Percentiles rank a stretch among this genome's conserved stretches.
These are phyloP conservation scores for Adelosebastes latens DNA, from an alignment of 2,797 vertebrate species.

Conservation along the genomic window DNA sequence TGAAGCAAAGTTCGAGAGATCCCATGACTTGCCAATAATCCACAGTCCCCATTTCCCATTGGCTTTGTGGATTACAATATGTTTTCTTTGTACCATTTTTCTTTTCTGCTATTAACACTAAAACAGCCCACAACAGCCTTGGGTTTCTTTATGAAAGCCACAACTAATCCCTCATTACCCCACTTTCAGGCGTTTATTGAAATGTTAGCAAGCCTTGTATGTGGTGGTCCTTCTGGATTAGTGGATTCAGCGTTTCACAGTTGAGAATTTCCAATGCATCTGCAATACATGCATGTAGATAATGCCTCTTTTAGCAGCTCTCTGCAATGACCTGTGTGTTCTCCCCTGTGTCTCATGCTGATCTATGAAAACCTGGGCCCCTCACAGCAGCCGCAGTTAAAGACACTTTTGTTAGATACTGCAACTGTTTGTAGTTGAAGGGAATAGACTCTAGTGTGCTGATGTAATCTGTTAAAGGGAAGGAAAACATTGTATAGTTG, in stretches of 20 bases:
- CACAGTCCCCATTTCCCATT: conserved; percentile 55
- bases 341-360: conserved; percentile 18
- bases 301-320: conserved; percentile 16
- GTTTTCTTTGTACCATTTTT: conserved; percentile 74
- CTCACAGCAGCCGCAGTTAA: conserved; percentile 42
- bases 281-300: conserved; percentile 9
- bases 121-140: conserved; percentile 38
- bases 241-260: conserved; percentile 34
- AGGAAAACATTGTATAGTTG: conserved; percentile 74
- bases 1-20: conserved; percentile 69
- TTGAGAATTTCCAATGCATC: conserved; percentile 25
- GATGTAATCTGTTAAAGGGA: conserved; percentile 77
- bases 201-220: conserved; percentile 60
- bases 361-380: conserved; percentile 32
- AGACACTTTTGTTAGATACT: conserved; percentile 62
- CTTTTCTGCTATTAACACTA: conserved; percentile 58
- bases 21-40: conserved; percentile 83
- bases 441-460: conserved; percentile 57
- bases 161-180: conserved; percentile 77
- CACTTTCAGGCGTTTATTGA: conserved; percentile 63
- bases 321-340: conserved; percentile 35
- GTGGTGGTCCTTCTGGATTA: conserved; percentile 58
- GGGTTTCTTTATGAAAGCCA: conserved; percentile 64
- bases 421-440: conserved; percentile 55
- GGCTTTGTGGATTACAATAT: conserved; percentile 69